phyloP scores from a whole-genome alignment of 1,140 invertebrate species.

The Augochlora pura region DNA sequence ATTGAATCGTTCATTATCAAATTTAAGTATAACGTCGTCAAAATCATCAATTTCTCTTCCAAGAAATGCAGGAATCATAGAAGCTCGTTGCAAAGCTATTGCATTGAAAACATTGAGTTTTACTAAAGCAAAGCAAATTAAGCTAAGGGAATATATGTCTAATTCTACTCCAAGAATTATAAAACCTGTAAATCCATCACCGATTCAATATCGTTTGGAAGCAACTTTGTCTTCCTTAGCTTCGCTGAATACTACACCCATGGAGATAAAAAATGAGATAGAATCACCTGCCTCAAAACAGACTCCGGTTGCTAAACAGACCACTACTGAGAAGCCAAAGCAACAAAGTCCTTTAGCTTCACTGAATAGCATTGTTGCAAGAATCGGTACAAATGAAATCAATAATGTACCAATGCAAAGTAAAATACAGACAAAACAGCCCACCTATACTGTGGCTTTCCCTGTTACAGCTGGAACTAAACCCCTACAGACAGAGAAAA shows the following conservation, averaged over 20 bases:
- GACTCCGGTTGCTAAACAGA: conserved; percentile 16
- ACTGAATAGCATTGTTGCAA: conserved; percentile 73
- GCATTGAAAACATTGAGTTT: conserved; percentile 68
- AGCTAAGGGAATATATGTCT: conserved; percentile 67
- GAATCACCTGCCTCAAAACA: conserved; percentile 30
- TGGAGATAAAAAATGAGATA: conserved; percentile 33
- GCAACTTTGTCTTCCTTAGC: conserved; percentile 72
- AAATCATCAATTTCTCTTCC: conserved; percentile 20
- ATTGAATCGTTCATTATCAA: conserved; percentile 71
- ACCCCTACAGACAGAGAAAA: conserved; percentile 38
- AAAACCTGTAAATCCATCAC: conserved; percentile 67
- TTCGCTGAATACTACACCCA: conserved; percentile 28
- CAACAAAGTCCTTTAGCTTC: conserved; percentile 70
- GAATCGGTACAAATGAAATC: conserved; percentile 60
- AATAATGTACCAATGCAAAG: conserved; percentile 40
- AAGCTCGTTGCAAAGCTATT: conserved; percentile 72
- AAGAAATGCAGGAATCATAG: conserved; percentile 67
- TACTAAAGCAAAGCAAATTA: conserved; percentile 68
- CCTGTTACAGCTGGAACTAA: conserved; percentile 43
- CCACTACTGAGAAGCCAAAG: conserved; percentile 32
- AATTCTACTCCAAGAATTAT: conserved; percentile 66
- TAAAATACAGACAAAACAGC: conserved; percentile 50
- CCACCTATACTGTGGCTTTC: conserved; percentile 12
- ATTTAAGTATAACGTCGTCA: conserved; percentile 61
- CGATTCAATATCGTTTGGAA: conserved; percentile 72